These are phyloP conservation scores for Stomatorhinus walkeri DNA, from an alignment of 2,797 vertebrate genomes.

Conservation along the genomic window DNA sequence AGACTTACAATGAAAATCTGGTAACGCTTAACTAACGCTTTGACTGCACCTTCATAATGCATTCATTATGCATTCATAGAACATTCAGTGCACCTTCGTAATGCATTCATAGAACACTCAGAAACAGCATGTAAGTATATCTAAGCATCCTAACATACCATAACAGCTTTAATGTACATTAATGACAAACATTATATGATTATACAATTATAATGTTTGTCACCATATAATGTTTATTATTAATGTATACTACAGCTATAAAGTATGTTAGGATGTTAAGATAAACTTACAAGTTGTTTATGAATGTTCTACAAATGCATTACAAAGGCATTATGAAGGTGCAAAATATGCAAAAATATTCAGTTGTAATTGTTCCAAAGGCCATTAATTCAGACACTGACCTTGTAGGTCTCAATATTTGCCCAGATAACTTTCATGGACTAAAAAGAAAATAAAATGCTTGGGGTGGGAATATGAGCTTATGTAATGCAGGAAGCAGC, in stretches of 20 bases:
- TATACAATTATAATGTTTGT: not conserved
- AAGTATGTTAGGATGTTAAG: not conserved
- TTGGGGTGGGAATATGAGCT: not conserved
- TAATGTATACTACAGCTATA: not conserved
- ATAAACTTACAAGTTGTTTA: not conserved
- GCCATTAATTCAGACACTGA: not conserved
- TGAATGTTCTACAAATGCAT: not conserved
- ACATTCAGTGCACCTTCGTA: too few relatives aligned
- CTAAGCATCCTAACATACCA: not conserved
- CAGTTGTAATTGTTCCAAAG: not conserved
- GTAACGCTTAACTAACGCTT: not conserved
- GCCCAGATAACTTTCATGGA: not conserved
- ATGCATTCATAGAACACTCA: not conserved
- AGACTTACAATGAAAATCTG: not conserved
- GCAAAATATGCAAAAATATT: not conserved
- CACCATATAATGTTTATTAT: not conserved
- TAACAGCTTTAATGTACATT: not conserved
- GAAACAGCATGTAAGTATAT: not conserved
- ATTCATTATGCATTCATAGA: too few relatives aligned
- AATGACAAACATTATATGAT: not conserved
- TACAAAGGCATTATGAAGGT: not conserved
- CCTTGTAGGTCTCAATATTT: not conserved
- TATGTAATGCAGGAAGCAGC: not conserved
- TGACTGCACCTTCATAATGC: not conserved
- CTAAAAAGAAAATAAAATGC: not conserved